Evolutionary conservation across 2,797 vertebrate species (phyloP), one percentile per base, ranked within the genome.

Genomic region (Hafferia zeledoni): DNA sequence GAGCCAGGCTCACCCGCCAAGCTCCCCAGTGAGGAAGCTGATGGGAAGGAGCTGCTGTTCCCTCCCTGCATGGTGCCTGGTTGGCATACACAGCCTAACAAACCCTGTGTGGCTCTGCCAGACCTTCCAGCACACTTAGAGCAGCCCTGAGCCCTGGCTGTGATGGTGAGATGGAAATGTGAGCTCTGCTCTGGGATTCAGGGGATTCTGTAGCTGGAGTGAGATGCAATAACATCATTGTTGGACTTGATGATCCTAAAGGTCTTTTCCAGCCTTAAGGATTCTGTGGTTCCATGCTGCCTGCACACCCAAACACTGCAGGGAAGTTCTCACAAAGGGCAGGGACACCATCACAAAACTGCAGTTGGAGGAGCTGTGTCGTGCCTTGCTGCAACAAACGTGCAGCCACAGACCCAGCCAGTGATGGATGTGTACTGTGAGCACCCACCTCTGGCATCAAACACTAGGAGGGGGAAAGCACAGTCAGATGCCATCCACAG

Each of bases 221-320:
- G 87, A 70, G 81, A 23, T 8, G 83, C 3, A 4, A 9, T 8
- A 71, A 53, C 77, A 63, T 30, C 35, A 4, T 6, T 60, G 52
- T 17, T 47, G 59, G 81, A 28, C 59, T 43, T n/a, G 61, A 22
- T 1, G 41, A 35, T 53, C 52, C 65, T 28, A 67, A 60, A 72
- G 46, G 53, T 53, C 52, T 90, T 67, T 60, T 15, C 53, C 41
- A n/a, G 8, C 31, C 59, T 65, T 60, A 12, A 41, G 2, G 4
- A 5, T 35, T 19, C 9, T n/a, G 52, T 41, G 72, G 0, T 13
- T 86, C 61, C 88, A 23, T 23, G 69, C 64, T 56, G 84, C 65
- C 69, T 16, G 61, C 49, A 3, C n/a, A 3, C 23, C 56, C 27
- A 4, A 19, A 0, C 4, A 14, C 80, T 2, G 1, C 0, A 0